Base-by-base conservation (phyloP, 2,888 invertebrate species). In the Chirona hameri region DNA sequence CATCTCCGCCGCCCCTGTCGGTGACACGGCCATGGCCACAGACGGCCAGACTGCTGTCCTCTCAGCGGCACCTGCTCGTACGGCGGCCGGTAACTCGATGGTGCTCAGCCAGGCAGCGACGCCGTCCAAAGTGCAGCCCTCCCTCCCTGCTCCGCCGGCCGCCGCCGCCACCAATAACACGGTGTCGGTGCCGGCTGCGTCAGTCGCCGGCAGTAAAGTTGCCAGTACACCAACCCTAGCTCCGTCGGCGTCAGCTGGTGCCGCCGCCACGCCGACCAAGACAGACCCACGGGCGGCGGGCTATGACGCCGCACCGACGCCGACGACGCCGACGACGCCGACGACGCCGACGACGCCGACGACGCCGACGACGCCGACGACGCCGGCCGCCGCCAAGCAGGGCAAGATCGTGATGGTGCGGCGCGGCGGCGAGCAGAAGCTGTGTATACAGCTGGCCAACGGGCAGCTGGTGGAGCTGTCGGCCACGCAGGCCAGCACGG, bases 381-480 rank as follows among this genome's bases (percentile, higher is more conserved):
- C 72, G 31, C 18, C 21, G 21, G 21, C 46, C 48, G 80, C 52
- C 29, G 52, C 52, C 18, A 21, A 52, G 29, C 15, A 52, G 29
- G 80, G 80, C 52, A 80, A 80, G 80, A 27, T 80, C 15, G 80
- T 80, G 52, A 9, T 52, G 48, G 7, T 80, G 21, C 12, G 10
- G 14, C 9, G 27, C 15, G 80, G 52, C 52, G 55, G 80, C 29
- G 46, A 79, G 79, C 79, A 24, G 46, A 24, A n/a, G 48, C 80
- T 80, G 52, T 48, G 27, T 27, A 18, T 80, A 3, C 80, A n/a
- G 15, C 80, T 80, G 52, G 52, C 52, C 15, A 80, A 9, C 29
- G 80, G 80, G 9, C 52, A 52, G 29, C 15, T 52, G 55, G 80
- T 80, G 55, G 27, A 12, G 80, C 52, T 80, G 15, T 80, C 80